Percentiles rank a stretch among this genome's conserved stretches.
Conservation (phyloP, 2,113 vertebrate genomes). For the Pterocles burchelli region DNA sequence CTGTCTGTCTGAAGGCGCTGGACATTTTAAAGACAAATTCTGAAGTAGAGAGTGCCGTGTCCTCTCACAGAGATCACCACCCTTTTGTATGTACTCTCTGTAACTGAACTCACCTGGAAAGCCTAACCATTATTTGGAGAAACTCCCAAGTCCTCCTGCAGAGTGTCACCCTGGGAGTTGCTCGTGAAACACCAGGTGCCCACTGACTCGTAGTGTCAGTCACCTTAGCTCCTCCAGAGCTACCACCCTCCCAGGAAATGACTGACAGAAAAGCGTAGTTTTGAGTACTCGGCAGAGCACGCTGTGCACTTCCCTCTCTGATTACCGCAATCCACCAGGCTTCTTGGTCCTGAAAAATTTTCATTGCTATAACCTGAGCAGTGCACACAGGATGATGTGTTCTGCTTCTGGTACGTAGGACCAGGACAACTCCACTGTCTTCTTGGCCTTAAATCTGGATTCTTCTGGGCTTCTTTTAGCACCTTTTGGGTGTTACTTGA, state of each 20-base stretch:
- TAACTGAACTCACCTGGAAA: background rate
- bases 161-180: background rate
- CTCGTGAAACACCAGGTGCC: background rate
- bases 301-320: background rate
- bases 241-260: background rate
- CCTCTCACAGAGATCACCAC: background rate
- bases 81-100: background rate
- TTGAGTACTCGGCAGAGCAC: fast-evolving
- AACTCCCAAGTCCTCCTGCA: background rate
- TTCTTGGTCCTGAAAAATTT: background rate
- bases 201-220: background rate
- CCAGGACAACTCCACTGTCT: background rate
- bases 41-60: background rate
- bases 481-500: background rate
- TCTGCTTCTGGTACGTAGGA: background rate
- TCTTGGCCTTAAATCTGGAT: background rate
- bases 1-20: background rate
- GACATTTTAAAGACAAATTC: background rate
- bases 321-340: background rate
- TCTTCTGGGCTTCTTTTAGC: background rate
- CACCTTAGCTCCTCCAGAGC: background rate
- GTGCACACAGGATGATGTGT: background rate
- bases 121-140: background rate
- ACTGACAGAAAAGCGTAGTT: background rate
- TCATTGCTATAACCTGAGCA: background rate